Evolutionary conservation across 2,888 invertebrate genomes (phyloP).

Genomic region (Microdon myrmicae): DNA sequence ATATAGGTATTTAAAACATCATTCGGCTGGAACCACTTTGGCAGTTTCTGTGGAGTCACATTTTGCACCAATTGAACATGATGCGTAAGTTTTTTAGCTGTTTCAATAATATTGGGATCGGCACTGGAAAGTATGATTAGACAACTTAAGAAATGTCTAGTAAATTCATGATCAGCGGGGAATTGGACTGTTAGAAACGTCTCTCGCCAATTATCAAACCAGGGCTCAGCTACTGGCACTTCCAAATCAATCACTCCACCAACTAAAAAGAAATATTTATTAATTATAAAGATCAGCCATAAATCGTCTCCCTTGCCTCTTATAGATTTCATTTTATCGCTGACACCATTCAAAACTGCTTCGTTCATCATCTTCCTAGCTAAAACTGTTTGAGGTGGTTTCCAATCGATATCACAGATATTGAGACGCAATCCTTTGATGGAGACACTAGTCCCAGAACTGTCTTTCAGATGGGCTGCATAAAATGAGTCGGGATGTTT

Average conservation of each 20-base stretch:
- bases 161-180: conserved; percentile 95
- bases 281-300: conserved; percentile 16
- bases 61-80: conserved; percentile 83
- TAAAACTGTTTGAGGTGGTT: conserved; percentile 82
- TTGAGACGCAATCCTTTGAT: conserved; percentile 82
- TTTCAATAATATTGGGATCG: conserved; percentile 83
- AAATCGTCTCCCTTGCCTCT: too few relatives aligned
- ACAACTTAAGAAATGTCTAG: conserved; percentile 87
- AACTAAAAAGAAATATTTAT: background rate
- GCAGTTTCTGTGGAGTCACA: conserved; percentile 79
- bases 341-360: conserved; percentile 75
- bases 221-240: conserved; percentile 82
- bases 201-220: conserved; percentile 97
- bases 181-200: conserved; percentile 88
- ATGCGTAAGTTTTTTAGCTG: conserved; percentile 82
- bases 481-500: background rate
- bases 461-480: conserved; percentile 85
- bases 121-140: conserved; percentile 79
- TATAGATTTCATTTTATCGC: conserved; percentile 70
- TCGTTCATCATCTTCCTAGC: conserved; percentile 88
- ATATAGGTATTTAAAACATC: conserved; percentile 90
- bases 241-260: conserved; percentile 71
- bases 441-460: conserved; percentile 77
- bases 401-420: conserved; percentile 83
- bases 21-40: conserved; percentile 82